A percentile compares a stretch with the other conserved stretches of the same genome.
Conservation (phyloP, 2,113 vertebrate genomes). For the Rattus rattus region DNA sequence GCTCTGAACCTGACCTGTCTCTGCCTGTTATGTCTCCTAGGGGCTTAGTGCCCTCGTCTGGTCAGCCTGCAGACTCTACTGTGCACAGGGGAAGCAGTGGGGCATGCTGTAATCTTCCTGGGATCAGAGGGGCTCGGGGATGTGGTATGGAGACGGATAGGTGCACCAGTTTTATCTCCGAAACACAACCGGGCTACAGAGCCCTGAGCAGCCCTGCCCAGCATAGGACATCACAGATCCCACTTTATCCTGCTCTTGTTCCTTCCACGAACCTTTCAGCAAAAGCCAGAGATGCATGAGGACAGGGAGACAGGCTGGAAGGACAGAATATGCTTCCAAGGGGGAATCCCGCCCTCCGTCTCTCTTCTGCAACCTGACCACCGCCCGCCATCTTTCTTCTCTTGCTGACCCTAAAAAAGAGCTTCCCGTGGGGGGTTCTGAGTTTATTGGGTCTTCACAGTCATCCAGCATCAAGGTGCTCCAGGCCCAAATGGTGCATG, state of each 20-base stretch:
- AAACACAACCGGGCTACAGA: neutral
- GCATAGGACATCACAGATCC: neutral
- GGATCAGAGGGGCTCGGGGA: neutral
- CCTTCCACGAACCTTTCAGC: neutral
- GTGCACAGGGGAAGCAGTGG: rapidly evolving
- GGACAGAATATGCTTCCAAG: too few relatives aligned
- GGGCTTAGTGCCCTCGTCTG: neutral
- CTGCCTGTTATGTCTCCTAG: neutral
- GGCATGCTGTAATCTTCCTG: neutral
- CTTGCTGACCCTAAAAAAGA: neutral
- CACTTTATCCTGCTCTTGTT: neutral
- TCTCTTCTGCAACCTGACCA: neutral
- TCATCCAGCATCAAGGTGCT: neutral
- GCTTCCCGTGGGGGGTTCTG: too few relatives aligned
- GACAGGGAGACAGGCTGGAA: neutral
- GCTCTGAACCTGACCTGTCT: neutral
- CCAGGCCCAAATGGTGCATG: rapidly evolving
- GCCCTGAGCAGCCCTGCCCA: rapidly evolving
- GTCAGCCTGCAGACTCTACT: neutral
- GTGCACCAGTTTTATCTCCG: rapidly evolving
- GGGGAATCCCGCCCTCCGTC: too few relatives aligned
- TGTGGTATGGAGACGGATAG: neutral
- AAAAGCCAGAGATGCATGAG: neutral
- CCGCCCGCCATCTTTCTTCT: neutral
- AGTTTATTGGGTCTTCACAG: neutral